Base-by-base conservation (phyloP, 2,113 vertebrate genomes). In the Gallinago undulata region DNA sequence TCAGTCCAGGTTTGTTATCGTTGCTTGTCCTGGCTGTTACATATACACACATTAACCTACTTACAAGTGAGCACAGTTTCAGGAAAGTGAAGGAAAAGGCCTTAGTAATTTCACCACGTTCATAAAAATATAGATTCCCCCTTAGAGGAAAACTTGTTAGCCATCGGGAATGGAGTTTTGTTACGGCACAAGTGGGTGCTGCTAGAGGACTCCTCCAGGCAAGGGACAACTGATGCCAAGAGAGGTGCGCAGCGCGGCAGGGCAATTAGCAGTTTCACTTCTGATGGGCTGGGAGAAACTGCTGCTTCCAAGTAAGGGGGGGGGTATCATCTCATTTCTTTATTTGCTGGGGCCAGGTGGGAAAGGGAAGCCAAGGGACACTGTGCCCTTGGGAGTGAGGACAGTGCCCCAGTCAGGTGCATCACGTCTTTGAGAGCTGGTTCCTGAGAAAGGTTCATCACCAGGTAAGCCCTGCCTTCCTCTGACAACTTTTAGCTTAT, bases 181-280 rank as follows among this genome's bases (percentile, higher is more conserved):
- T 50, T 56, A 5, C 1, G 6, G 55, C 76, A 37, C 33, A 33
- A n/a, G n/a, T 3, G 24, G 59, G 55, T 66, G 64, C 51, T 56
- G 14, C 45, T 33, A 14, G 35, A 48, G 57, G 57, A 10, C 5
- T 51, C 9, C 45, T 51, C 45, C n/a, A 8, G 43, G 43, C 53
- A 9, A n/a, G 73, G 60, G 56, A 15, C 8, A 10, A 2, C 39
- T 30, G 0, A 30, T 2, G 0, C 78, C 28, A 30, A 6, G 48
- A 11, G 43, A 37, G 31, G 31, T 8, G 77, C n/a, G 70, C 53
- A 47, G n/a, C 60, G 21, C 1, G 0, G 18, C 56, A 5, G 23
- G 25, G 25, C 9, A 22, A 64, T 19, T 1, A 41, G 9, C n/a
- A 56, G 2, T 30, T 62, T 7, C 31, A 23, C 13, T 50, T 55